Evolutionary conservation across 2,888 invertebrate genomes (phyloP).

Genomic region (Himalopsyche japonica): DNA sequence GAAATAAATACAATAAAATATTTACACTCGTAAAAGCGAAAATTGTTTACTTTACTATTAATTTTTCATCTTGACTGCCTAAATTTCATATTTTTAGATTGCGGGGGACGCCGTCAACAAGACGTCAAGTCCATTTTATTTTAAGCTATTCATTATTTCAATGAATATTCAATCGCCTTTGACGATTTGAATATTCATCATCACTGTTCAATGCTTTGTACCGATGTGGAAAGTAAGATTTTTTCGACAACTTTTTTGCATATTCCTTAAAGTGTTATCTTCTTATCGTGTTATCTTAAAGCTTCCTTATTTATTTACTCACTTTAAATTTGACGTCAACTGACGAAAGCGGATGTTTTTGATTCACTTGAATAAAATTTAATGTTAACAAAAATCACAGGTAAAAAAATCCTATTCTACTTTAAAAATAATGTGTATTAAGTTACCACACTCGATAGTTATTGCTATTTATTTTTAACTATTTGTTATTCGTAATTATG

Average conservation of each 20-base stretch:
- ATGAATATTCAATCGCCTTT: conserved; percentile 39
- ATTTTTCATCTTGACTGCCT: neutral
- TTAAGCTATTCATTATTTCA: conserved; percentile 31
- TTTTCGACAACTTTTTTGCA: conserved; percentile 19
- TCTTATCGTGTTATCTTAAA: too few species aligned
- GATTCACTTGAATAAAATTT: too few species aligned
- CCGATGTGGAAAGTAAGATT: conserved; percentile 26
- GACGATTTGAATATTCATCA: conserved; percentile 38
- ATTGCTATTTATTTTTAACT: too few species aligned
- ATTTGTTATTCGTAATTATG: too few species aligned
- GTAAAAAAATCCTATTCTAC: too few species aligned
- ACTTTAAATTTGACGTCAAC: too few species aligned
- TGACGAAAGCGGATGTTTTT: too few species aligned
- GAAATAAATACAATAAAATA: too few species aligned
- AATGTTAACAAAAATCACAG: too few species aligned
- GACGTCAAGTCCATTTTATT: conserved; percentile 11
- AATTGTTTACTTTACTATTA: neutral
- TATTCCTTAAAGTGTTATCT: conserved; percentile 18
- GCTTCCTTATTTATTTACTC: neutral
- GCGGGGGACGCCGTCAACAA: neutral
- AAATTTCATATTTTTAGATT: neutral
- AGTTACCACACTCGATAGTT: too few species aligned
- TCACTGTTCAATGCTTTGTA: conserved; percentile 26
- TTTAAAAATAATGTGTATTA: too few species aligned
- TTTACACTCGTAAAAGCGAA: too few species aligned